Conservation (phyloP, 2,113 vertebrate genomes). For the Neodontobutis hainanensis region DNA sequence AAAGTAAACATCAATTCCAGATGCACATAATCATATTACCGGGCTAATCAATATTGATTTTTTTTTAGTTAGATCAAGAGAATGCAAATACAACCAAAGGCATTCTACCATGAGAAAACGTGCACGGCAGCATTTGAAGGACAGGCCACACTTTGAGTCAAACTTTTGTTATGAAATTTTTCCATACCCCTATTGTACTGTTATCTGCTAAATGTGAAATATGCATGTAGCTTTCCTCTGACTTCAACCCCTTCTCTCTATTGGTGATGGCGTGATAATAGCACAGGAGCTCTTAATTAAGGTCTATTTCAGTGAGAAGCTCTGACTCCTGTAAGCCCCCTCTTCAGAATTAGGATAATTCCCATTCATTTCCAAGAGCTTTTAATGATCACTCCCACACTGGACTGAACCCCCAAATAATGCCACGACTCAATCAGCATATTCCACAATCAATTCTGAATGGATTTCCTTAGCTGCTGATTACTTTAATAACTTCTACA, state of each 20-base stretch:
- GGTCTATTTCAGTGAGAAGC: conserved; percentile 59
- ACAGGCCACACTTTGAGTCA: conserved; percentile 22
- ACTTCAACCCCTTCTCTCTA: conserved; percentile 6
- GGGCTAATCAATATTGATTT: conserved; percentile 72
- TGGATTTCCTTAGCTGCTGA: conserved; percentile 71
- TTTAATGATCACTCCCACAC: conserved; percentile 77
- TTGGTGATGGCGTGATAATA: conserved; percentile 29
- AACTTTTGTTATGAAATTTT: conserved; percentile 24
- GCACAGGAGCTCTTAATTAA: conserved; percentile 68
- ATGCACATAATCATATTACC: conserved; percentile 76
- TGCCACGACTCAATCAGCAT: conserved; percentile 71
- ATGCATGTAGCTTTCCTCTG: conserved; percentile 23
- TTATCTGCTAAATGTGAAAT: conserved; percentile 1
- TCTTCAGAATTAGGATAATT: conserved; percentile 69
- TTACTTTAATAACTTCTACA: conserved; percentile 74
- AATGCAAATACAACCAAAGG: conserved; percentile 55
- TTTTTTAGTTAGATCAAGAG: conserved; percentile 42
- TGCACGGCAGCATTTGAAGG: conserved; percentile 32
- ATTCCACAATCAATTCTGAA: conserved; percentile 75
- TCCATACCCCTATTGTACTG: not conserved
- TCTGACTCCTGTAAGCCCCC: conserved; percentile 59
- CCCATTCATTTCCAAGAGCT: conserved; percentile 68
- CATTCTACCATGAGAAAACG: conserved; percentile 31
- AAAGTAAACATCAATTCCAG: conserved; percentile 73
- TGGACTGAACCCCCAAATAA: conserved; percentile 69